These are phyloP conservation scores for Tromatobia lineatoria DNA, from an alignment of 2,888 invertebrate genomes.

Conservation along the genomic window DNA sequence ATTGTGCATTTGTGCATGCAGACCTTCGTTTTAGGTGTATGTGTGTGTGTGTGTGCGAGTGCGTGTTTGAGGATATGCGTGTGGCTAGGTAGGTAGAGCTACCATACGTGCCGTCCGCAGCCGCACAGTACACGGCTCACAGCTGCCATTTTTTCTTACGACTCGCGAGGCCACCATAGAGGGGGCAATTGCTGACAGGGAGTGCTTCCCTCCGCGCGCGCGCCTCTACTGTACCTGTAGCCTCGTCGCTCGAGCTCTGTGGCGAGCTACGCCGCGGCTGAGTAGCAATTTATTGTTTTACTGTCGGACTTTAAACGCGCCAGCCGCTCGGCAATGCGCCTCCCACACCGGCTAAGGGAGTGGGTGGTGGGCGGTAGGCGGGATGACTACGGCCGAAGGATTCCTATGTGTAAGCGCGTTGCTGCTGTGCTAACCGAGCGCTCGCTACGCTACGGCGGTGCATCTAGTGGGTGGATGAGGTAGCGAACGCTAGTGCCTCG, in stretches of 20 bases:
- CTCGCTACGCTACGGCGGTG: neutral
- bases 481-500: conserved; percentile 15
- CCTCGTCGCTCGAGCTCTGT: conserved; percentile 68
- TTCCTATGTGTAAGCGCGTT: conserved; percentile 50
- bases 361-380: conserved; percentile 67
- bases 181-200: conserved; percentile 84
- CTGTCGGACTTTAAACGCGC: conserved; percentile 74
- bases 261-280: conserved; percentile 65
- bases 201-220: conserved; percentile 78
- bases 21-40: too few species aligned
- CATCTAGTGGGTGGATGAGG: conserved; percentile 38
- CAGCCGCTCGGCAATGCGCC: conserved; percentile 63
- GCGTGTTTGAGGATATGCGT: neutral
- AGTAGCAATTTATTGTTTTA: conserved; percentile 84
- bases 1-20: neutral
- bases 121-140: conserved; percentile 78
- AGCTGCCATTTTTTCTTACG: conserved; percentile 86
- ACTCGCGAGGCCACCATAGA: conserved; percentile 87
- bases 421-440: conserved; percentile 6
- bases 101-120: conserved; percentile 85
- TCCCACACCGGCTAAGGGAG: conserved; percentile 58
- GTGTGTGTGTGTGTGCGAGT: neutral
- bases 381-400: conserved; percentile 56
- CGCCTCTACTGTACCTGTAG: conserved; percentile 74
- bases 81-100: conserved; percentile 60